Conservation (phyloP, 2,888 invertebrate genomes). For the Omphaloscelis lunosa region DNA sequence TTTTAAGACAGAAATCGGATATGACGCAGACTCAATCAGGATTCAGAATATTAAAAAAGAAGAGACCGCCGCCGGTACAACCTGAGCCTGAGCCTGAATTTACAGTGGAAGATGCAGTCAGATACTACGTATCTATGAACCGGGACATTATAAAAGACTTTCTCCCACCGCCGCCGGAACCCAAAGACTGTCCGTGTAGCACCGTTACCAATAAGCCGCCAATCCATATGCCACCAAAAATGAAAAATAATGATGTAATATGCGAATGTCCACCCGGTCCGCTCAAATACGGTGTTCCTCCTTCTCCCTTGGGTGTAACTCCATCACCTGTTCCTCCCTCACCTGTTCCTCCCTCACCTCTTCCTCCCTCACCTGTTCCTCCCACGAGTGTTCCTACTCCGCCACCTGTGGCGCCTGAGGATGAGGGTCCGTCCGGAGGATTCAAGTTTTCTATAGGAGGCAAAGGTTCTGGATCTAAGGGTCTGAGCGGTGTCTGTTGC, state of each 20-base stretch:
- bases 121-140: constrained; percentile 59
- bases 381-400: not conserved
- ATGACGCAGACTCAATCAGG: constrained; percentile 79
- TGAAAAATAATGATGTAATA: not conserved
- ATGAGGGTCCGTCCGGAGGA: constrained; percentile 61
- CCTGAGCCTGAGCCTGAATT: constrained; percentile 66
- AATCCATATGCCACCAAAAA: not conserved
- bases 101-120: constrained; percentile 77
- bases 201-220: too few species aligned
- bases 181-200: constrained; percentile 25
- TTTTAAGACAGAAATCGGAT: constrained; percentile 72
- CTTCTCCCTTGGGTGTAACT: not conserved
- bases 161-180: constrained; percentile 4
- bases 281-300: not conserved
- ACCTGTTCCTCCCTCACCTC: not conserved
- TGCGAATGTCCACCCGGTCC: constrained; percentile 24
- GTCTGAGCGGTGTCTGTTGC: constrained; percentile 76
- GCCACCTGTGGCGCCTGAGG: not conserved
- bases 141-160: constrained; percentile 27
- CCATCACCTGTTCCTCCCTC: not conserved
- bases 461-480: constrained; percentile 77
- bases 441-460: constrained; percentile 73
- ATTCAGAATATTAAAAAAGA: constrained; percentile 74
- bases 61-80: constrained; percentile 42
- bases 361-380: not conserved